Base-by-base conservation (phyloP, 2,888 invertebrate species). In the Orchesellides sinensis region DNA sequence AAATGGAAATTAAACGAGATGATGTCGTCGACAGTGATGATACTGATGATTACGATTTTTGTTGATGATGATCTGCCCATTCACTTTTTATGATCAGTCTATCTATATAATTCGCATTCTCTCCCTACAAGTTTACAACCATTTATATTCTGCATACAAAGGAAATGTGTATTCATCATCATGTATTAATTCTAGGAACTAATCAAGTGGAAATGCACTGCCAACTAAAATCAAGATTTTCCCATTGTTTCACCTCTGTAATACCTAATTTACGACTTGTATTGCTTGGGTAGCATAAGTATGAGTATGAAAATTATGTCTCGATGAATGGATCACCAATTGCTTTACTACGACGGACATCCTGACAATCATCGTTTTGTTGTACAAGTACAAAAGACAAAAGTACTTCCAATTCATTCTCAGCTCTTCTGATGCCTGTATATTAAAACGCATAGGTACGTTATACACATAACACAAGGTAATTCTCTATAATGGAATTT, bases 131-230 rank as follows among this genome's bases (percentile, higher is more conserved):
- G 25, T 25, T 10, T 54, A 6, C 6, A 10, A 35, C 47, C 45
- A 45, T 61, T 27, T 56, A 6, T 4, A 5, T 12, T 59, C 2
- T 45, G n/a, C 19, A 14, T 19, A 52, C 17, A 29, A 29, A n/a
- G 12, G 61, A 61, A n/a, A 14, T 52, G 21, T 52, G 6, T 52
- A 4, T 63, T 63, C 63, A 40, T 63, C n/a, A 29, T 25, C 32
- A 59, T 59, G n/a, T 29, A 4, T 32, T 23, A 59, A 29, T 59
- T 25, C 56, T 56, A 59, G 40, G 75, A 75, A 75, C 66, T 75
- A 75, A 75, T 68, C 75, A 75, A 75, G 27, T 35, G 66, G 68
- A 75, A 56, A 75, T 68, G 66, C 29, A 75, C 10, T 47, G 45
- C 8, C 12, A 12, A 32, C 40, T 75, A 25, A 75, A 75, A 66